A percentile compares a stretch with the other conserved stretches of the same genome.
phyloP scores from a whole-genome alignment of 1,140 invertebrate genomes.

The Trichomalopsis sarcophagae region DNA sequence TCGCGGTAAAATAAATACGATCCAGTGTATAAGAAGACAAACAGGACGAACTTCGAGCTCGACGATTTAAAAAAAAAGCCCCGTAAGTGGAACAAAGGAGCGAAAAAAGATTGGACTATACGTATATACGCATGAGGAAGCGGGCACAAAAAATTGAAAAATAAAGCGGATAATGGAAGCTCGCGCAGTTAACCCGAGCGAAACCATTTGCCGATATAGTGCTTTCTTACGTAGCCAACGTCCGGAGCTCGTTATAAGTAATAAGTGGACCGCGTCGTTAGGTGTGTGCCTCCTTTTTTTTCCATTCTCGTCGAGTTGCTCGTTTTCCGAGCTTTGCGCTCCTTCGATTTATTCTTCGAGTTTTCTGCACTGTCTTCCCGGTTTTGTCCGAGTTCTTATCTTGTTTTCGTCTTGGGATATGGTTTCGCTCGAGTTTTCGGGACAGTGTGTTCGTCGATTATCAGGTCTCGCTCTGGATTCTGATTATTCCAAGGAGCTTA shows the following conservation, averaged over 20 bases:
- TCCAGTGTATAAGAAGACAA: neutral
- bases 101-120: neutral
- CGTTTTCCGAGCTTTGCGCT: neutral
- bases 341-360: slow-evolving; percentile 8
- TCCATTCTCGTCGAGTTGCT: neutral
- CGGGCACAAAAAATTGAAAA: neutral
- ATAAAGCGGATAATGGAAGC: neutral
- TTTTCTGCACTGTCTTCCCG: neutral
- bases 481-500: no score
- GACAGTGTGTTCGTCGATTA: no score
- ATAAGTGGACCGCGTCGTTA: slow-evolving; percentile 39
- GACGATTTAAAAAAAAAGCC: neutral
- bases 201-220: slow-evolving; percentile 31
- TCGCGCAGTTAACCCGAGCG: slow-evolving; percentile 12
- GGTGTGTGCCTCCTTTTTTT: neutral
- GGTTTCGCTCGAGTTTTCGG: neutral
- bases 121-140: neutral
- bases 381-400: neutral
- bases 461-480: no score
- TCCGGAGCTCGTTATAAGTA: slow-evolving; percentile 56
- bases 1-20: neutral
- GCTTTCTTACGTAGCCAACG: slow-evolving; percentile 38
- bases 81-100: neutral
- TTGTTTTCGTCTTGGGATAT: neutral
- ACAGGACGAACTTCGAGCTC: neutral